phyloP scores from a whole-genome alignment of 1,140 invertebrate genomes.

The Periplaneta americana region DNA sequence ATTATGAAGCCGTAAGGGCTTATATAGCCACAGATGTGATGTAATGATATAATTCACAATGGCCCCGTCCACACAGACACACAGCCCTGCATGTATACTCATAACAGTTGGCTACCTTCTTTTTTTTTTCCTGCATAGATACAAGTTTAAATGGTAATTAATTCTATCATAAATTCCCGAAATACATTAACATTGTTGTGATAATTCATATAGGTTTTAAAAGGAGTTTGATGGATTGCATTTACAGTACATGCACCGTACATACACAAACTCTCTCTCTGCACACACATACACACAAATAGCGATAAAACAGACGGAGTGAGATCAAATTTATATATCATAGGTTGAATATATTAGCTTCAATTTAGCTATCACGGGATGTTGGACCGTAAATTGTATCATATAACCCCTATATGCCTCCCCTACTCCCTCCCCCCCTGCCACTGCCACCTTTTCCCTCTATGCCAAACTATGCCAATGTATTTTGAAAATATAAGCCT shows the following conservation, averaged over 20 bases:
- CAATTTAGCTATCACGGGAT: not conserved
- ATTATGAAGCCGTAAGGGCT: slow-evolving; percentile 10
- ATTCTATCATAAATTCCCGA: not conserved
- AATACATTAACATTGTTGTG: not conserved
- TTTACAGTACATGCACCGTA: not conserved
- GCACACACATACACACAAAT: too few relatives aligned
- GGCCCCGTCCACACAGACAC: not conserved
- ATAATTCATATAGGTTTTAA: not conserved
- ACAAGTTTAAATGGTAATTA: not conserved
- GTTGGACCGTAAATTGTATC: not conserved
- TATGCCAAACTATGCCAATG: too few relatives aligned
- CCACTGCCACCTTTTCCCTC: too few relatives aligned
- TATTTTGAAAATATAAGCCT: too few relatives aligned
- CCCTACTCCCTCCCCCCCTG: too few relatives aligned
- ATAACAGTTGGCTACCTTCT: not conserved
- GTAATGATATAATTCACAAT: not conserved
- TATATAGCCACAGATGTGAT: not conserved
- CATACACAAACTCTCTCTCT: too few relatives aligned
- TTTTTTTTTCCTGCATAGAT: not conserved
- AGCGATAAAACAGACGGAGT: not conserved
- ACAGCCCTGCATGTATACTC: not conserved
- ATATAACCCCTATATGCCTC: too few relatives aligned
- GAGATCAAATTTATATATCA: not conserved
- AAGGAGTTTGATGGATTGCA: not conserved
- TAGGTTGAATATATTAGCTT: not conserved